Percentiles rank a stretch among this genome's conserved stretches.
These are phyloP conservation scores for Spongilla lacustris DNA, from an alignment of 37 sponge, comb jelly and placozoan genomes.

Conservation along the genomic window DNA sequence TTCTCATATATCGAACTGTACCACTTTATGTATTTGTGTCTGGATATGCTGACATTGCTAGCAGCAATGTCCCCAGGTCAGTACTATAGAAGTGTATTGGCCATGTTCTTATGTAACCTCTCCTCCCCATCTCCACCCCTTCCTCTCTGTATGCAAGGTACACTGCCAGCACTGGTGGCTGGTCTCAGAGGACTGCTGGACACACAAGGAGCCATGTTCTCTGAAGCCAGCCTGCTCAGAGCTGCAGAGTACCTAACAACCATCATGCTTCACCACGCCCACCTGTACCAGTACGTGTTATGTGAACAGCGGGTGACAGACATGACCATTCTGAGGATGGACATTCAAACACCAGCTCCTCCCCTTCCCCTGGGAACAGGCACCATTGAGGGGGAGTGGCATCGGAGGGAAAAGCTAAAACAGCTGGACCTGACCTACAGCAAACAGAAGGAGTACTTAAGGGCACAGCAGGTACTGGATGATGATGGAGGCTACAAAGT, in stretches of 20 bases:
- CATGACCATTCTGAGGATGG: not conserved
- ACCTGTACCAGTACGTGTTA: not conserved
- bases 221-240: not conserved
- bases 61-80: not conserved
- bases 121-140: not conserved
- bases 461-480: not conserved
- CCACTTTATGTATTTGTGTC: not conserved
- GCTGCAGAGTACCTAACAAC: not conserved
- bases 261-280: not conserved
- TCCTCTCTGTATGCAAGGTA: not conserved
- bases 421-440: not conserved
- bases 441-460: not conserved
- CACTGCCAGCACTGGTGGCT: not conserved
- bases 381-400: not conserved
- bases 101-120: not conserved
- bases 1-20: not conserved
- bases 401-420: not conserved
- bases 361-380: not conserved
- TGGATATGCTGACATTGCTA: not conserved
- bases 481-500: not conserved
- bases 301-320: not conserved
- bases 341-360: not conserved
- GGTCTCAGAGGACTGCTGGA: not conserved
- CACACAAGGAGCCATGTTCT: not conserved
- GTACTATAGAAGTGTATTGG: not conserved